These are phyloP conservation scores for Drosophila nebulosa DNA, from an alignment of 1,140 invertebrate species.

Conservation along the genomic window DNA sequence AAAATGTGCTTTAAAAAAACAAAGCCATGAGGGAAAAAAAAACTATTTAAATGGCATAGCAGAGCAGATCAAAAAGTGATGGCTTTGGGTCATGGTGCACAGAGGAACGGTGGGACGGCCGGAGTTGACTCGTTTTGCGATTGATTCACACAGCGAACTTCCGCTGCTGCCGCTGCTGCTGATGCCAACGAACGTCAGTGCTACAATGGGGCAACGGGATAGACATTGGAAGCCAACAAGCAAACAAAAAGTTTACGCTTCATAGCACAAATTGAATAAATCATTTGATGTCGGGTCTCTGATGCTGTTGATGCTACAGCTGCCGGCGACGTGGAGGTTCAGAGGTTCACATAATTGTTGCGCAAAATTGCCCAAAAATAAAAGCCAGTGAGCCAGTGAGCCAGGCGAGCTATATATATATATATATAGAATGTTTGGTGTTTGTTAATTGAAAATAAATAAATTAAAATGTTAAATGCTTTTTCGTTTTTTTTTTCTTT, in stretches of 20 bases:
- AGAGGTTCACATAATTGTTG: conserved; percentile 61
- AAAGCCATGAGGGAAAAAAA: conserved; percentile 43
- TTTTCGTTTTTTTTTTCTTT: not conserved
- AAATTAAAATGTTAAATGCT: conserved; percentile 37
- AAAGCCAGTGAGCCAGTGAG: conserved; percentile 14
- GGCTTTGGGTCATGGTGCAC: not conserved
- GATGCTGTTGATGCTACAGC: conserved; percentile 1
- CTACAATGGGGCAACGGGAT: not conserved
- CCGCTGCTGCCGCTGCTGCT: conserved; percentile 37
- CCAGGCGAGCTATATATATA: not conserved
- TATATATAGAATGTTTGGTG: conserved; percentile 20
- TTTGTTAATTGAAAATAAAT: conserved; percentile 49
- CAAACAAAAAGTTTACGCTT: conserved; percentile 75
- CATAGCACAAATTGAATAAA: conserved; percentile 78
- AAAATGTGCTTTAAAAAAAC: conserved; percentile 27
- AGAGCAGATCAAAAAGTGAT: not conserved
- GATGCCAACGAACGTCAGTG: not conserved
- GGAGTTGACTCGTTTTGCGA: conserved; percentile 25
- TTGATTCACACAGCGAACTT: conserved; percentile 63
- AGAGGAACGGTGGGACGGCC: not conserved
- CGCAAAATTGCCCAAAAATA: conserved; percentile 52
- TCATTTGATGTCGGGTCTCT: conserved; percentile 56
- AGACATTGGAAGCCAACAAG: conserved; percentile 23
- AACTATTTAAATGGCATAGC: conserved; percentile 33
- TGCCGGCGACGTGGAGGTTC: conserved; percentile 15